Conservation (phyloP, 2,113 vertebrate genomes). For the Anhinga rufa region DNA sequence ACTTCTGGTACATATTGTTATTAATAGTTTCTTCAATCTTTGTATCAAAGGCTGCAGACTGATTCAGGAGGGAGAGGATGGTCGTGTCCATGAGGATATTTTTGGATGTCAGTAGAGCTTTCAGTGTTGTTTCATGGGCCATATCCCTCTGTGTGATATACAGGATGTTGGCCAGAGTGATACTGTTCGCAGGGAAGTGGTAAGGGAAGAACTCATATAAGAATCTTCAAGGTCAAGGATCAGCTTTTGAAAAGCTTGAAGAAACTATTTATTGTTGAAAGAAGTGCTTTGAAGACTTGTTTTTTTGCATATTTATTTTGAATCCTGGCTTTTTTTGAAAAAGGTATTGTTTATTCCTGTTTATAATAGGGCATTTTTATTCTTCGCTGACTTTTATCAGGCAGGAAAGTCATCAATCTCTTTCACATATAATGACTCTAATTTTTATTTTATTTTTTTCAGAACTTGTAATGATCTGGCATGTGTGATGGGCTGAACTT, state of each 20-base stretch:
- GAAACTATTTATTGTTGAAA: neutral
- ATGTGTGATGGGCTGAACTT: neutral
- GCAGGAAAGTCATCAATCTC: neutral
- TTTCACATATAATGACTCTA: neutral
- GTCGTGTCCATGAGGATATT: neutral
- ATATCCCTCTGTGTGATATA: neutral
- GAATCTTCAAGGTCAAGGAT: neutral
- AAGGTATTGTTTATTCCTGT: neutral
- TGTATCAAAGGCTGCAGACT: neutral
- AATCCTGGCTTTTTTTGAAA: neutral
- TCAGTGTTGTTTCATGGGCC: neutral
- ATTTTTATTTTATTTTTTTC: neutral
- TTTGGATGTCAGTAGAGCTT: neutral
- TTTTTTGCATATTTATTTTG: neutral
- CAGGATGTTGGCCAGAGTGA: neutral
- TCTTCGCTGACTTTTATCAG: neutral
- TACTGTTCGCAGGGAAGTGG: neutral
- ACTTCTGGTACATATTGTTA: neutral
- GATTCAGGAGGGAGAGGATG: neutral
- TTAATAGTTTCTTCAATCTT: neutral
- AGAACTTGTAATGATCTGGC: neutral
- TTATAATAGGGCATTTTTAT: neutral
- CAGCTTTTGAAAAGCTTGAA: neutral
- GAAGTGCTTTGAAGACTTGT: neutral
- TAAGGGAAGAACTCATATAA: fast-evolving